A percentile compares a stretch with the other conserved stretches of the same genome.
phyloP scores from a whole-genome alignment of 2,888 invertebrate species.

The Gerris lacustris region DNA sequence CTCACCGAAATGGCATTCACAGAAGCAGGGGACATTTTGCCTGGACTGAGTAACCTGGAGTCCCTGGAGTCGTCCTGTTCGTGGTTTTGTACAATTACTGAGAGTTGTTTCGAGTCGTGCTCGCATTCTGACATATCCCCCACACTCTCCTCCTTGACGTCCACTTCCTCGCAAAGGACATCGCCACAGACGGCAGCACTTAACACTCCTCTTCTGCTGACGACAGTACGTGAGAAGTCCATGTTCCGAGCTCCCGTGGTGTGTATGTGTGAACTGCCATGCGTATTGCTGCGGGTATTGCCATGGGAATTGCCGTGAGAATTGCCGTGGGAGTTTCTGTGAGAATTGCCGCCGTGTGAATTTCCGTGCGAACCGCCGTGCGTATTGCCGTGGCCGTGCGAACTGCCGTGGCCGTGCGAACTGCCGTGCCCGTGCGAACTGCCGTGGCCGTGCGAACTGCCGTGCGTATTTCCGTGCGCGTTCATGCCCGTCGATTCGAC shows the following conservation, averaged over 20 bases:
- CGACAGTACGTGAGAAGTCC: slow-evolving; percentile 27
- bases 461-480: slow-evolving; percentile 35
- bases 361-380: no score
- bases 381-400: no score
- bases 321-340: no score
- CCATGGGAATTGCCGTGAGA: no score
- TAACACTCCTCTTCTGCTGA: slow-evolving; percentile 25
- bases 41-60: slow-evolving; percentile 52
- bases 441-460: no score
- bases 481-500: slow-evolving; percentile 39
- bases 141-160: slow-evolving; percentile 40
- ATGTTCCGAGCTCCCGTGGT: slow-evolving; percentile 23
- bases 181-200: no score
- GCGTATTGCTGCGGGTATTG: no score
- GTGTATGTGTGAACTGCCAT: no score
- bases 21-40: slow-evolving; percentile 48
- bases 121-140: slow-evolving; percentile 42
- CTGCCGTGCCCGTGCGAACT: slow-evolving; percentile 35
- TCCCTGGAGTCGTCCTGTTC: slow-evolving; percentile 42
- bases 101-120: slow-evolving; percentile 40
- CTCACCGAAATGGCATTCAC: slow-evolving; percentile 49
- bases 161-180: slow-evolving; percentile 30
- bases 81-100: slow-evolving; percentile 40
- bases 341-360: no score
- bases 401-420: slow-evolving; percentile 5